Conservation (phyloP, 2,113 vertebrate species). For the Fulica atra region DNA sequence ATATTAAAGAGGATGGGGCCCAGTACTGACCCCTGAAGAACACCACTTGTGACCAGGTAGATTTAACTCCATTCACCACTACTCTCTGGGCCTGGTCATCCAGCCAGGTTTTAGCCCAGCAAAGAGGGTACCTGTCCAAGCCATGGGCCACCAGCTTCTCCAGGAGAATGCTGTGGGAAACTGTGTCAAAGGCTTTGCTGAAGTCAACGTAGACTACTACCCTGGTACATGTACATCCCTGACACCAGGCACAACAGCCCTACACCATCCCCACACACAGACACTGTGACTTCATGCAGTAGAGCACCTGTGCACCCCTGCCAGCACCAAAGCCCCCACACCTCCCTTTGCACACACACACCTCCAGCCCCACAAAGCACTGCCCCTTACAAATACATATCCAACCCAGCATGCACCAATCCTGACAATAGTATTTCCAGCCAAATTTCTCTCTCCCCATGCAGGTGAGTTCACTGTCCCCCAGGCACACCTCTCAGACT, state of each 20-base stretch:
- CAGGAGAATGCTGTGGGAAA: too few species aligned
- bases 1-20: too few species aligned
- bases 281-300: not conserved
- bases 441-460: not conserved
- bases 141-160: too few species aligned
- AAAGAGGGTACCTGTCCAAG: too few species aligned
- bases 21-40: too few species aligned
- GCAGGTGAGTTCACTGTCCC: not conserved
- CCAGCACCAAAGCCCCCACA: not conserved
- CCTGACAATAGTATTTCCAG: rapidly evolving
- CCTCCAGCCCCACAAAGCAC: not conserved
- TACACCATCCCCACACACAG: not conserved
- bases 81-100: too few species aligned
- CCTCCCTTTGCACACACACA: not conserved
- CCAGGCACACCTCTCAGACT: not conserved
- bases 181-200: too few species aligned
- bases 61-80: too few species aligned
- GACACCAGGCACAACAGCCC: not conserved
- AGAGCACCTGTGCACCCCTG: rapidly evolving
- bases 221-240: not conserved
- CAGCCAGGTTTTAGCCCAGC: too few species aligned
- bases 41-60: too few species aligned
- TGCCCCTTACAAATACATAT: not conserved
- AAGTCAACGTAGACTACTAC: not conserved
- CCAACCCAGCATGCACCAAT: not conserved